Evolutionary conservation across 1,140 invertebrate species (phyloP), one percentile per base, ranked within the genome.

Genomic region (Megathymus violae): DNA sequence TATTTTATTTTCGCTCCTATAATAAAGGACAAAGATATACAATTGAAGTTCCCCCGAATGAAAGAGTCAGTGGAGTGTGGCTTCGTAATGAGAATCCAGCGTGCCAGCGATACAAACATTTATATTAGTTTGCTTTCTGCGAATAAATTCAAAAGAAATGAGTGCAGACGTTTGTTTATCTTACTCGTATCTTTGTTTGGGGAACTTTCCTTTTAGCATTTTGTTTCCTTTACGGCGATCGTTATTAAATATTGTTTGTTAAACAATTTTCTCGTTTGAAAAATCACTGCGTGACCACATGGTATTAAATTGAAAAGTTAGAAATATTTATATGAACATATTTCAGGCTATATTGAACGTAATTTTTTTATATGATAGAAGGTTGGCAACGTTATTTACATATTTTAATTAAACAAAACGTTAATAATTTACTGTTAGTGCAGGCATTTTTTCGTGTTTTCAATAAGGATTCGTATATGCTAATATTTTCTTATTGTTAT

Each of bases 11-110:
- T 31, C 27, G 27, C 27, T 31, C 27, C 27, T 31, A 31, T 31
- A 31, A 31, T 31, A 31, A 31, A 31, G 27, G 27, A 31, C 27
- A 31, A 31, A 31, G 27, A 31, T 31, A 9, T 31, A 31, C 27
- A 31, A 25, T 31, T 31, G 27, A 9, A 31, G 7, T 9, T 31
- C 27, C 9, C 27, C 27, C 27, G 27, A 31, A 31, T 9, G 27
- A 31, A 31, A 31, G 27, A 31, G 7, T 31, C 27, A 31, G 27
- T 31, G 27, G 27, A 31, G 27, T 13, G 31, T 51, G 25, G 47
- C n/a, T 50, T 15, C 27, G 47, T 50, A 34, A 51, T 31, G 48
- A 51, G 27, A 31, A 31, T 3, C 19, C 19, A 22, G 27, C 27
- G 4, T 9, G n/a, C n/a, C n/a, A n/a, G 3, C 27, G 27, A 31